Conservation (phyloP, 1,140 invertebrate genomes). For the Nymphalis io region DNA sequence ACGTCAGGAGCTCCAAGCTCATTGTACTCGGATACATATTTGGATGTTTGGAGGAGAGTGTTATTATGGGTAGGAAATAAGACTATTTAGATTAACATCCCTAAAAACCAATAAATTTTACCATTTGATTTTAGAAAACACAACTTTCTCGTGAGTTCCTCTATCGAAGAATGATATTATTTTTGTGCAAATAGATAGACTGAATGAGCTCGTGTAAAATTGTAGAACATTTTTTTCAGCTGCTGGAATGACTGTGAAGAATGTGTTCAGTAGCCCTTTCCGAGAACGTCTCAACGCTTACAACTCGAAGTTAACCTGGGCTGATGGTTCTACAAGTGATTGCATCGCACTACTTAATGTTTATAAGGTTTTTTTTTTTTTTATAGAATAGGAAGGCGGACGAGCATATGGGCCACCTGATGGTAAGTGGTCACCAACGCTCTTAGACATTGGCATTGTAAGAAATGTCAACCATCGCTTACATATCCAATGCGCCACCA, state of each 20-base stretch:
- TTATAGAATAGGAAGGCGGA: no score
- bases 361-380: slow-evolving; percentile 83
- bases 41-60: slow-evolving; percentile 90
- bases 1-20: slow-evolving; percentile 91
- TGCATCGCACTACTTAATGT: slow-evolving; percentile 90
- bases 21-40: slow-evolving; percentile 94
- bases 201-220: background rate
- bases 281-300: slow-evolving; percentile 87
- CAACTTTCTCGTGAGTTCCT: no score
- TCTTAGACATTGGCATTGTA: no score
- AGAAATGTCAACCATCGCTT: no score
- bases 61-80: slow-evolving; percentile 90
- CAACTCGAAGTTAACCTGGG: slow-evolving; percentile 89
- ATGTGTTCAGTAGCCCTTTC: slow-evolving; percentile 89
- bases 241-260: slow-evolving; percentile 90
- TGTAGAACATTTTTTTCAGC: slow-evolving; percentile 45
- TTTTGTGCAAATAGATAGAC: no score
- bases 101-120: no score
- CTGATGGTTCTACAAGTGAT: slow-evolving; percentile 91
- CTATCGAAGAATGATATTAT: no score
- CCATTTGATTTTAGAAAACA: slow-evolving; percentile 16
- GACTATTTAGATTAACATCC: background rate
- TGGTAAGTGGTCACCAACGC: no score
- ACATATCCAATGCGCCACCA: no score
- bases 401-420: no score